Evolutionary conservation across 2,113 vertebrate genomes (phyloP).

Genomic region (Gavialis gangeticus): DNA sequence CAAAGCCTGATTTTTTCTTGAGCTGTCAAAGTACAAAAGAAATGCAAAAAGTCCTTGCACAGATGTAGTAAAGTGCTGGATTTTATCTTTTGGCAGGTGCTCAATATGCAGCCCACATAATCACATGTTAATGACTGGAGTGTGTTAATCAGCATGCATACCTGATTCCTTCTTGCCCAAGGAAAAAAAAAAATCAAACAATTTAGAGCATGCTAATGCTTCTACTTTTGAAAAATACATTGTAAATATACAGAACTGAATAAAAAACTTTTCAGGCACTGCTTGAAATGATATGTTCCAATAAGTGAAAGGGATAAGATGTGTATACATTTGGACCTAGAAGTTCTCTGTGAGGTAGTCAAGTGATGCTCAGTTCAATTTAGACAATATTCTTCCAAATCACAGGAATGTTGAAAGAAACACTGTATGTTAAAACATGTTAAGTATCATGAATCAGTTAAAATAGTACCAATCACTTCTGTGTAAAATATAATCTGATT

Average conservation of each 20-base stretch:
- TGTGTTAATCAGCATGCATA: slow-evolving; percentile 89
- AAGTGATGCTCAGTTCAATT: slow-evolving; percentile 29
- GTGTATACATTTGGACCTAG: not conserved
- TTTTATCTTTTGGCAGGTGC: slow-evolving; percentile 90
- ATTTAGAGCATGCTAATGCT: slow-evolving; percentile 71
- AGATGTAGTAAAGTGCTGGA: slow-evolving; percentile 84
- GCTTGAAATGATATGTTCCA: slow-evolving; percentile 22
- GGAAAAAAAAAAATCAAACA: slow-evolving; percentile 67
- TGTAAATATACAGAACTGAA: slow-evolving; percentile 47
- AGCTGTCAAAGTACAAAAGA: slow-evolving; percentile 81
- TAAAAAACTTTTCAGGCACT: slow-evolving; percentile 50
- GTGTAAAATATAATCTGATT: not conserved
- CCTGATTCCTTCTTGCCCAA: slow-evolving; percentile 81
- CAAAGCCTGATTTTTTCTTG: slow-evolving; percentile 67
- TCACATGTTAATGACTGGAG: slow-evolving; percentile 88
- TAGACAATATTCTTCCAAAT: slow-evolving; percentile 20
- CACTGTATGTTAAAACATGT: not conserved
- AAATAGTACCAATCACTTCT: slow-evolving; percentile 3
- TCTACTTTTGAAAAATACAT: slow-evolving; percentile 73
- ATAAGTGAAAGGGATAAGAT: slow-evolving; percentile 19
- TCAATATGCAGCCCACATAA: slow-evolving; percentile 92
- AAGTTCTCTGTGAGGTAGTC: not conserved
- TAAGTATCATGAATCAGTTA: not conserved
- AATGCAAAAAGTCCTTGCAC: slow-evolving; percentile 83
- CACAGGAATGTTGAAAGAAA: not conserved